A percentile compares a stretch with the other conserved stretches of the same genome.
Conservation (phyloP, 2,113 vertebrate species). For the Synchiropus splendidus region DNA sequence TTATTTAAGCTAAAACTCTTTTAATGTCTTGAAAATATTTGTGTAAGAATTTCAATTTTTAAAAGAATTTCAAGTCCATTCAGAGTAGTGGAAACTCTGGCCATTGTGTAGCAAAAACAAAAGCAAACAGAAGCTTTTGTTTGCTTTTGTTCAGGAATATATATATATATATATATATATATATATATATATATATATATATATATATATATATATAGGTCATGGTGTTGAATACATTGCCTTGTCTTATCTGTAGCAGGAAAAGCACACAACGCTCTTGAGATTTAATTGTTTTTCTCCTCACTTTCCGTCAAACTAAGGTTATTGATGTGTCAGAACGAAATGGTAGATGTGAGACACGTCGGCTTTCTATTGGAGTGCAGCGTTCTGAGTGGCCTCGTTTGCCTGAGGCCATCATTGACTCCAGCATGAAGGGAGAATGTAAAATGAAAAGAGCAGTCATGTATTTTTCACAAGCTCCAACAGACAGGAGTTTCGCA, state of each 20-base stretch:
- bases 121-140: too few relatives aligned
- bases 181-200: too few relatives aligned
- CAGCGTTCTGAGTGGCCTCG: conserved; percentile 31
- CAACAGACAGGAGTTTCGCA: conserved; percentile 58
- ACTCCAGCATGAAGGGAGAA: conserved; percentile 59
- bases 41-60: too few relatives aligned
- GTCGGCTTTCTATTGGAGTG: conserved; percentile 37
- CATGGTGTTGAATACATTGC: too few relatives aligned
- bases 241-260: conserved; percentile 7
- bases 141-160: too few relatives aligned
- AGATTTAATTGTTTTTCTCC: conserved; percentile 44
- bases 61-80: too few relatives aligned
- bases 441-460: conserved; percentile 63
- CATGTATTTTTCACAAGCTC: conserved; percentile 65
- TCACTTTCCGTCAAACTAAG: conserved; percentile 25
- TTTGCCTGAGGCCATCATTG: conserved; percentile 59
- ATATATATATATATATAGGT: too few relatives aligned
- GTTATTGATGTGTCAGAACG: conserved; percentile 39
- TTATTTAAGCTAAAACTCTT: too few relatives aligned
- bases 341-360: conserved; percentile 47
- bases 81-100: too few relatives aligned
- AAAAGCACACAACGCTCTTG: conserved; percentile 32
- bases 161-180: too few relatives aligned
- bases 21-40: too few relatives aligned
- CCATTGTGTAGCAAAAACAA: too few relatives aligned